Percentiles rank a stretch among this genome's conserved stretches.
Evolutionary conservation across 64 coral and sea anemone species (phyloP).

Genomic region (Montipora foliosa): DNA sequence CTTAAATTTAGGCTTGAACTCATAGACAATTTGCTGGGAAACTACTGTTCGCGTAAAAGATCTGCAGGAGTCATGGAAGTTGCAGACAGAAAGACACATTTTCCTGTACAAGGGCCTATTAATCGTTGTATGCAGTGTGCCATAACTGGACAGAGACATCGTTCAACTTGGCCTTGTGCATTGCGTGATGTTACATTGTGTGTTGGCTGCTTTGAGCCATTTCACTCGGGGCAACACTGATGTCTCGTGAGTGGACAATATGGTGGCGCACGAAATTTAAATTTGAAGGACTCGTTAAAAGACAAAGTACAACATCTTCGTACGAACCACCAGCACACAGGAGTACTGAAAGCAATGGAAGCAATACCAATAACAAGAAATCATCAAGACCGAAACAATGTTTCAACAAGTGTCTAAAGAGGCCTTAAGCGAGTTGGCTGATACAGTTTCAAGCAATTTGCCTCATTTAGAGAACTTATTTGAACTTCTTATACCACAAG

Average conservation of each 20-base stretch:
- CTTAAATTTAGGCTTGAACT: slow-evolving; percentile 54
- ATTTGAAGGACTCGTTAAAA: slow-evolving; percentile 31
- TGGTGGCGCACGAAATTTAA: background rate
- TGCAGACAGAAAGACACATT: slow-evolving; percentile 58
- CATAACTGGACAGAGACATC: slow-evolving; percentile 26
- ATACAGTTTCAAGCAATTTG: too few relatives aligned
- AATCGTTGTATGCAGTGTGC: slow-evolving; percentile 62
- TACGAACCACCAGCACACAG: too few relatives aligned
- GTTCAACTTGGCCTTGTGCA: background rate
- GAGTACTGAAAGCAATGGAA: too few relatives aligned
- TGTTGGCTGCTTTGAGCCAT: slow-evolving; percentile 55
- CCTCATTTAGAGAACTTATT: too few relatives aligned
- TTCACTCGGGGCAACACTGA: slow-evolving; percentile 4
- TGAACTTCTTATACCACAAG: too few relatives aligned
- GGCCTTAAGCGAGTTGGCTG: too few relatives aligned
- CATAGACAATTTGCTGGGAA: slow-evolving; percentile 32
- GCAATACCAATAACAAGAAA: too few relatives aligned
- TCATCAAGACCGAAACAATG: too few relatives aligned
- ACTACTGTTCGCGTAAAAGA: slow-evolving; percentile 50
- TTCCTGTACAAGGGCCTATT: slow-evolving; percentile 49
- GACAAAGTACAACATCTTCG: too few relatives aligned
- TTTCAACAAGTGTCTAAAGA: too few relatives aligned
- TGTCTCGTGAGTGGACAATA: slow-evolving; percentile 47
- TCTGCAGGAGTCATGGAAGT: slow-evolving; percentile 23
- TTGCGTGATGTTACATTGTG: slow-evolving; percentile 45